phyloP scores from a whole-genome alignment of 2,797 vertebrate genomes.

The Antrozous pallidus region DNA sequence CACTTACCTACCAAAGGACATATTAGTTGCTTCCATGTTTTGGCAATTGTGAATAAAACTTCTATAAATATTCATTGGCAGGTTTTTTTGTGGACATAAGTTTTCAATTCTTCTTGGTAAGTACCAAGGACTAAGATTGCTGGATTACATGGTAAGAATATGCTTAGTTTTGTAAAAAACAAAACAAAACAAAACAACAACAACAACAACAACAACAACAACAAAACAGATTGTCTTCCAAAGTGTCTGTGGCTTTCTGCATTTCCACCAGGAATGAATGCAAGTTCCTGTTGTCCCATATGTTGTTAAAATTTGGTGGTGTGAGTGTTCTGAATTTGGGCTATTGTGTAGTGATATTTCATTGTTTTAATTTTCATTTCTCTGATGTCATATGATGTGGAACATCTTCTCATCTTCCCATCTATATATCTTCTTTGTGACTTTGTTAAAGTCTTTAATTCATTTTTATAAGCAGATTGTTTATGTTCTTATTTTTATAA shows the following conservation, averaged over 20 bases:
- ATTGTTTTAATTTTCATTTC: neutral
- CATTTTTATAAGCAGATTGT: neutral
- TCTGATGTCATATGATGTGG: neutral
- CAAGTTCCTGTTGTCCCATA: neutral
- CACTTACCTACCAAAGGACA: neutral
- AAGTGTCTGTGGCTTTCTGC: neutral
- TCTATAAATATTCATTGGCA: neutral
- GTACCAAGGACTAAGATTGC: neutral
- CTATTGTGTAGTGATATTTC: neutral
- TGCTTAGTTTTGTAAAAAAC: neutral
- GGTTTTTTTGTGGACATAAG: neutral
- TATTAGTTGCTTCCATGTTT: neutral
- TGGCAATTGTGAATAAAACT: neutral
- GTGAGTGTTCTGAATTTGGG: neutral
- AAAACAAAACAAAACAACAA: no score
- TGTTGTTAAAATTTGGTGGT: neutral
- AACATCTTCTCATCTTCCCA: neutral
- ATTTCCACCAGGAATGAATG: neutral
- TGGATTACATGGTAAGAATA: neutral
- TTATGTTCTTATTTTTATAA: neutral
- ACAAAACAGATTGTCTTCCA: neutral
- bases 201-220: no score
- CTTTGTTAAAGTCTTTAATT: neutral
- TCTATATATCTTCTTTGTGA: neutral
- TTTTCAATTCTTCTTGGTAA: neutral